phyloP scores from a whole-genome alignment of 92 coral and sea anemone genomes.

The Phenganax marumi region DNA sequence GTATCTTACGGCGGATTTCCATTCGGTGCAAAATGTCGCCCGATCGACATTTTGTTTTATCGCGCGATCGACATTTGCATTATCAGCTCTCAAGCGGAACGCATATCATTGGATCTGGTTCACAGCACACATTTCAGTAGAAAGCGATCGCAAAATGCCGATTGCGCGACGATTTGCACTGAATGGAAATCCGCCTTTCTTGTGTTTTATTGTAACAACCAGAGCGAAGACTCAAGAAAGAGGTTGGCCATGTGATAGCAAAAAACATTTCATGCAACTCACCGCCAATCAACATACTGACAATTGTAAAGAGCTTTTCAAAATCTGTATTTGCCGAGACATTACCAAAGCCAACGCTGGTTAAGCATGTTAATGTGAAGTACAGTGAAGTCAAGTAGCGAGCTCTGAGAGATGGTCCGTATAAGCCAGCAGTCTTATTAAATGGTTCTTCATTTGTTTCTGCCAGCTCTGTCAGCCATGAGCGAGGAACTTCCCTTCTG shows the following conservation, averaged over 20 bases:
- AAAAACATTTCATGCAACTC: slow-evolving; percentile 9
- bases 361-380: slow-evolving; percentile 78
- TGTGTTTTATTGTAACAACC: background rate
- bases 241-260: background rate
- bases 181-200: no score
- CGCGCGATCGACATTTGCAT: background rate
- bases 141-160: no score
- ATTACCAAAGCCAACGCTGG: slow-evolving; percentile 88
- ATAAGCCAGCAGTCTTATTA: slow-evolving; percentile 26
- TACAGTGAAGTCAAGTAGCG: slow-evolving; percentile 65
- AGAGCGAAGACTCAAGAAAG: background rate
- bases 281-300: slow-evolving; percentile 99
- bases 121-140: no score
- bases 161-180: no score
- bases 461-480: slow-evolving; percentile 72
- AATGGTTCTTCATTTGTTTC: slow-evolving; percentile 47
- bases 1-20: no score
- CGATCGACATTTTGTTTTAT: no score
- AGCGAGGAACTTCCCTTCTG: slow-evolving; percentile 30
- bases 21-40: no score
- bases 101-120: no score
- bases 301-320: slow-evolving; percentile 80
- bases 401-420: slow-evolving; percentile 22
- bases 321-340: slow-evolving; percentile 86
- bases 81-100: no score